phyloP scores from a whole-genome alignment of 1,140 invertebrate species.

The Atta colombica region DNA sequence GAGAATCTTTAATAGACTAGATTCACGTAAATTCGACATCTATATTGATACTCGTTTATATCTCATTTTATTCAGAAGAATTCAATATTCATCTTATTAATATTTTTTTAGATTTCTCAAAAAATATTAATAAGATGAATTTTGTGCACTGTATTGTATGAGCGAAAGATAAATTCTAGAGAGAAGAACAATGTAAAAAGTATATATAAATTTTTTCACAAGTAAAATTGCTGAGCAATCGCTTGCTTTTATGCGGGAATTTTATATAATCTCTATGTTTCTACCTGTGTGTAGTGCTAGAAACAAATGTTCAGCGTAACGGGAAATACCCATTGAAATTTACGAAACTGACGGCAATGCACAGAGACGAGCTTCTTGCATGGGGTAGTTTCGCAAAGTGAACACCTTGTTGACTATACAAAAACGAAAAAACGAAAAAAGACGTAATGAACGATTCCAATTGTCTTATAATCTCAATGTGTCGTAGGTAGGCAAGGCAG shows the following conservation, averaged over 20 bases:
- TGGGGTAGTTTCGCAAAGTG: constrained; percentile 33
- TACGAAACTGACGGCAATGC: constrained; percentile 51
- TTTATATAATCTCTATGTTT: constrained; percentile 18
- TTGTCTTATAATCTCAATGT: constrained; percentile 7
- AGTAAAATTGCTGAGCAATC: constrained; percentile 3
- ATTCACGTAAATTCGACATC: neutral
- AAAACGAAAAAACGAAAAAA: neutral
- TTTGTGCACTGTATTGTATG: too few species aligned
- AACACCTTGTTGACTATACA: neutral
- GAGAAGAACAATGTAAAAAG: neutral
- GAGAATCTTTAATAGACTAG: neutral
- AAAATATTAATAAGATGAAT: too few species aligned
- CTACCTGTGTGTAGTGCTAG: neutral
- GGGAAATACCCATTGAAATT: constrained; percentile 63
- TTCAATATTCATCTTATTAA: neutral
- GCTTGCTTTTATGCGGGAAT: constrained; percentile 15
- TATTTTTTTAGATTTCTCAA: neutral
- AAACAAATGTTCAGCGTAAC: constrained; percentile 64
- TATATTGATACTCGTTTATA: neutral
- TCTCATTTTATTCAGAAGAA: neutral
- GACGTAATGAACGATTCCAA: constrained; percentile 2
- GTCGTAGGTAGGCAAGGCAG: neutral
- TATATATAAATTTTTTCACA: neutral
- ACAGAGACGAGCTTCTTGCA: constrained; percentile 16
- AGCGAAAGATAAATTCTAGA: neutral